These are phyloP conservation scores for Pseudorectes ferrugineus DNA, from an alignment of 2,113 vertebrate genomes.

Conservation along the genomic window DNA sequence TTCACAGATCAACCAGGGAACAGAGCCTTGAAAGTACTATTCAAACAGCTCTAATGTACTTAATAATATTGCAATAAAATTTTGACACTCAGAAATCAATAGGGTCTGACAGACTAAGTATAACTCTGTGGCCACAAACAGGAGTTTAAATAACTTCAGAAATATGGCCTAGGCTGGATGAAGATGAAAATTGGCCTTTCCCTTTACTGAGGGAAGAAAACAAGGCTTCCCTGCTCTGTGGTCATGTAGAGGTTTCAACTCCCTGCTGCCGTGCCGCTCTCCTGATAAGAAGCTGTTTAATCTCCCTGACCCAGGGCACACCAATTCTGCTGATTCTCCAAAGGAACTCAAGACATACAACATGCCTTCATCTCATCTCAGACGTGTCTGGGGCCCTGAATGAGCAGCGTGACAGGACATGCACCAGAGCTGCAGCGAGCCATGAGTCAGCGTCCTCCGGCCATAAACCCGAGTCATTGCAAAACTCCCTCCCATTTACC, in stretches of 20 bases:
- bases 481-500: neutral
- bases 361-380: neutral
- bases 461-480: neutral
- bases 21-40: neutral
- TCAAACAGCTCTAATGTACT: neutral
- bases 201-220: neutral
- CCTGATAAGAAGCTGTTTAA: neutral
- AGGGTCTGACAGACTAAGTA: conserved; percentile 30
- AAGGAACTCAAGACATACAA: neutral
- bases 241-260: neutral
- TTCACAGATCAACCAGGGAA: conserved; percentile 17
- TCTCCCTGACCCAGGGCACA: neutral
- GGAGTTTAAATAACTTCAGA: conserved; percentile 21
- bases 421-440: neutral
- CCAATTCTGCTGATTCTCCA: neutral
- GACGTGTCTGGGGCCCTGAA: neutral
- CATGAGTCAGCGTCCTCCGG: neutral
- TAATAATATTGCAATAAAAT: neutral
- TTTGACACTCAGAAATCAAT: conserved; percentile 30
- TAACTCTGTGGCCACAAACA: neutral
- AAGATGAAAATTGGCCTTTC: neutral
- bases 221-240: neutral
- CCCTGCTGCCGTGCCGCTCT: fast-evolving
- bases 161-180: neutral
- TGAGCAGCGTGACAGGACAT: neutral